Evolutionary conservation across 2,797 vertebrate genomes (phyloP).

Genomic region (Trichosurus vulpecula): DNA sequence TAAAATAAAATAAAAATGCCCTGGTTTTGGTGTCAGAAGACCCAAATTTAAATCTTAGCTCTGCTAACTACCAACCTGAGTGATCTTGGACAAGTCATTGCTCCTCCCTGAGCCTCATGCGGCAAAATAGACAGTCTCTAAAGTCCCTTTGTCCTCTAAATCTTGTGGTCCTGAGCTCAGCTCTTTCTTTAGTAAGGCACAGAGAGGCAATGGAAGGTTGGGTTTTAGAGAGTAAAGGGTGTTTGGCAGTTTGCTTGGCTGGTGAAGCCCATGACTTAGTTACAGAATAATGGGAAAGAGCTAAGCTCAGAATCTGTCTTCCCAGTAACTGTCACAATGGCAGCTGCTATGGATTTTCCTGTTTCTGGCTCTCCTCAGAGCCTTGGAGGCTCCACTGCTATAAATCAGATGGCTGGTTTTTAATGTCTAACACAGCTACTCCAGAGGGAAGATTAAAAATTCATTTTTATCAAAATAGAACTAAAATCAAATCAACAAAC

Average conservation of each 20-base stretch:
- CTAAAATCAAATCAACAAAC: background rate
- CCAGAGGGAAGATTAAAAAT: background rate
- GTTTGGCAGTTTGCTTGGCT: background rate
- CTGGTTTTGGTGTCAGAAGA: background rate
- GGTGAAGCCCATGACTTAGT: slow-evolving; percentile 12
- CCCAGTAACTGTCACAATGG: background rate
- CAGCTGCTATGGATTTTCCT: slow-evolving; percentile 17
- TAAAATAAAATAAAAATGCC: background rate
- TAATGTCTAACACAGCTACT: background rate
- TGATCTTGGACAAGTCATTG: background rate
- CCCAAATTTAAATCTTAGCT: background rate
- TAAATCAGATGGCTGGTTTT: background rate
- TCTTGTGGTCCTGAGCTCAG: background rate
- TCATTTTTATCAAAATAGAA: slow-evolving; percentile 1
- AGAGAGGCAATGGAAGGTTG: background rate
- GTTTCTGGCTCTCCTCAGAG: background rate
- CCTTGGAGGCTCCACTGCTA: background rate
- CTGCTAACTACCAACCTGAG: background rate
- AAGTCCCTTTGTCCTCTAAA: background rate
- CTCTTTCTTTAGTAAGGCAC: background rate
- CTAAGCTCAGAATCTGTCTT: background rate
- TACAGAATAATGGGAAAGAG: background rate
- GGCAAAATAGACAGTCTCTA: background rate
- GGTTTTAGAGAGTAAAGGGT: background rate
- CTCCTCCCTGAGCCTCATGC: background rate